A percentile compares a stretch with the other conserved stretches of the same genome.
Evolutionary conservation across 2,888 invertebrate genomes (phyloP).

Genomic region (Nymphalis polychloros): DNA sequence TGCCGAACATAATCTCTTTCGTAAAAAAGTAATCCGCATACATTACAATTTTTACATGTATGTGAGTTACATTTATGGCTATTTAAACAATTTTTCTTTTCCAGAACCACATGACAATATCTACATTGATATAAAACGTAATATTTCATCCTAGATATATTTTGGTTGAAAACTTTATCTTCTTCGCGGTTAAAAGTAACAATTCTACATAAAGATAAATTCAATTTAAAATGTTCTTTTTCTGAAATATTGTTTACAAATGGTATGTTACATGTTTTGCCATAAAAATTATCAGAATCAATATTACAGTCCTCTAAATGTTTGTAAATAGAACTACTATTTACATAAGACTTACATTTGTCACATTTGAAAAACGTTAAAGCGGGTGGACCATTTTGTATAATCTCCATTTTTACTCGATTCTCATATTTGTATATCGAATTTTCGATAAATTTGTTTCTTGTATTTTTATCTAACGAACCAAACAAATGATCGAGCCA

Average conservation of each 20-base stretch:
- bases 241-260: constrained; percentile 51
- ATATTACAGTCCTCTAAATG: constrained; percentile 52
- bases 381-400: constrained; percentile 52
- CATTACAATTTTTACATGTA: constrained; percentile 50
- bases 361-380: constrained; percentile 60
- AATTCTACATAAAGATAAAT: constrained; percentile 52
- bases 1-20: constrained; percentile 51
- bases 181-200: constrained; percentile 55
- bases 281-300: constrained; percentile 50
- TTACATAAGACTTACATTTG: constrained; percentile 55
- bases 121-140: constrained; percentile 64
- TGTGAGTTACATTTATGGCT: constrained; percentile 51
- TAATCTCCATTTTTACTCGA: constrained; percentile 58
- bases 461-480: constrained; percentile 43
- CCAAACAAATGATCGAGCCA: constrained; percentile 63
- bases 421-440: constrained; percentile 63
- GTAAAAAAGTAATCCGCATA: constrained; percentile 56
- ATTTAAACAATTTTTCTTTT: constrained; percentile 44
- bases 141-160: constrained; percentile 42
- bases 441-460: constrained; percentile 47
- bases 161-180: constrained; percentile 49
- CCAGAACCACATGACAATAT: constrained; percentile 55
- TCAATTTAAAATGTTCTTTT: constrained; percentile 49
- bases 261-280: constrained; percentile 54
- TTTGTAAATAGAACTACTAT: constrained; percentile 48